Evolutionary conservation across 2,888 invertebrate genomes (phyloP), one percentile per base, ranked within the genome.

Genomic region (Agrotis exclamationis): DNA sequence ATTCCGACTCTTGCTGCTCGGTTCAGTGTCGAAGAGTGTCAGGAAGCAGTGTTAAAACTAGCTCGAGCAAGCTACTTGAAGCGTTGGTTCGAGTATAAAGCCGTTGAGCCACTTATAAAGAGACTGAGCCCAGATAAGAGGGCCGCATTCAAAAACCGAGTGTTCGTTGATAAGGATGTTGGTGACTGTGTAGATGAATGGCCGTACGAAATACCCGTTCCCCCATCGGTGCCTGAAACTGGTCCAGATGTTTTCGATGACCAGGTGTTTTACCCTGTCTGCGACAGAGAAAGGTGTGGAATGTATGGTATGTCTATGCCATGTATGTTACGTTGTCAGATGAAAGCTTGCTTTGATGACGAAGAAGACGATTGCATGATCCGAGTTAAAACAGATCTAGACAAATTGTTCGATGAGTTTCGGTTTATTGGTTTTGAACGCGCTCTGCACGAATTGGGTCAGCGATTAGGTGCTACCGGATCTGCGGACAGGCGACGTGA

Each of bases 391-490:
- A 86, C 91, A 7, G 80, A 86, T 56, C 80, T 95, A 13, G 92
- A 94, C 64, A 76, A 83, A 50, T 78, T 95, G 20, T 95, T 92
- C 50, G 90, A 93, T 63, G 87, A 90, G 57, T 94, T 89, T 72
- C 88, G 94, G 2, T 93, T 93, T 59, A 76, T 78, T 11, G 88
- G 89, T 45, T 95, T 94, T 68, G 89, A 90, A 2, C 85, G 85
- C 18, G 89, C 93, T 3, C 87, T 93, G 39, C 84, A 82, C 9
- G 93, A 94, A 22, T 81, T 95, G 1, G 81, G 80, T 6, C 91
- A 88, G 50, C 87, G 88, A 22, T 76, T 95, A 33, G 71, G 77
- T 33, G 85, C 88, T 0, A 91, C 91, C 66, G 90, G 88, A 54
- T 87, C 89, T 3, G 73, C 87, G 2, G 88, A 93, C 64, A 91